Percentiles rank a stretch among this genome's conserved stretches.
Evolutionary conservation across 35 echinoderm and acorn worm genomes (phyloP).

Genomic region (Lytechinus pictus): DNA sequence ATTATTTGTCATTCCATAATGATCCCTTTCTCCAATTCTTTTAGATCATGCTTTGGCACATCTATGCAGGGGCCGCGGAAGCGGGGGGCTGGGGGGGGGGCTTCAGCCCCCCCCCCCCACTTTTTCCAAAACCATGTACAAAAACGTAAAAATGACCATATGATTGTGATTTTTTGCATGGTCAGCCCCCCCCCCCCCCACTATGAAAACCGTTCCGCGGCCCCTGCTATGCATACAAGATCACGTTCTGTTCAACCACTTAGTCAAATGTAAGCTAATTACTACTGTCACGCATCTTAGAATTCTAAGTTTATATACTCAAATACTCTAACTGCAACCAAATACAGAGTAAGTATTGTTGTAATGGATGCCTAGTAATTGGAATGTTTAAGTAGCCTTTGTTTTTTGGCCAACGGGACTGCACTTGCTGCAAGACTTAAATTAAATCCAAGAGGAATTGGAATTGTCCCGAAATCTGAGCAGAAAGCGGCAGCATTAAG

Average conservation of each 20-base stretch:
- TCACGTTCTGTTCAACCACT: not conserved
- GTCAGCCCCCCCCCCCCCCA: too few species aligned
- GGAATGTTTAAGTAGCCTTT: not conserved
- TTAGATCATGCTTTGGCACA: too few species aligned
- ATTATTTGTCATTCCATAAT: too few species aligned
- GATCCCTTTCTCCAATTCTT: too few species aligned
- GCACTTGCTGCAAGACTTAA: not conserved
- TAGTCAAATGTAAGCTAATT: not conserved
- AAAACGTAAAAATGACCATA: too few species aligned
- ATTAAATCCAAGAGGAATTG: not conserved
- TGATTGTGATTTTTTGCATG: too few species aligned
- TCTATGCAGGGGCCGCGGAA: too few species aligned
- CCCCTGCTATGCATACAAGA: too few species aligned
- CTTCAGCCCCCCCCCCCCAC: too few species aligned
- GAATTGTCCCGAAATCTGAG: not conserved
- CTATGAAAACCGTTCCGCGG: too few species aligned
- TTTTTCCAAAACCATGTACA: too few species aligned
- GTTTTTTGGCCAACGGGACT: not conserved
- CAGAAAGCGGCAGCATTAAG: not conserved
- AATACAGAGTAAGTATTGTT: not conserved
- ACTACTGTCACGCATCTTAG: not conserved
- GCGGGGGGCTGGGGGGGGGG: too few species aligned
- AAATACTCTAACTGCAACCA: not conserved
- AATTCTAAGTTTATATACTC: not conserved
- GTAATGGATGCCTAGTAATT: not conserved